Evolutionary conservation across 2,888 invertebrate genomes (phyloP).

Genomic region (Drosophila mercatorum): DNA sequence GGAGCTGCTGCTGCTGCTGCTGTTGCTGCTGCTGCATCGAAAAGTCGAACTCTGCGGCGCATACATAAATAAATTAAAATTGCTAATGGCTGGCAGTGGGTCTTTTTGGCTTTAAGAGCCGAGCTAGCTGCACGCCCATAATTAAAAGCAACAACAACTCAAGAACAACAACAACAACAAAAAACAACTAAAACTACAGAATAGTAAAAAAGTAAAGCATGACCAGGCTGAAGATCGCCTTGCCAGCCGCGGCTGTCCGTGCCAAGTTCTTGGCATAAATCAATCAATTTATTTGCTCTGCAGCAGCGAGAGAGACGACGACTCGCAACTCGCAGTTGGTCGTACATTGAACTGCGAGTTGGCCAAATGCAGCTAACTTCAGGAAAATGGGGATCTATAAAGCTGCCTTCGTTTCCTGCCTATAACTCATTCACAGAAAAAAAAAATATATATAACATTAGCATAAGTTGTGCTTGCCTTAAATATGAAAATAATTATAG

Average conservation of each 20-base stretch:
- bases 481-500: conserved; percentile 58
- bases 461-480: conserved; percentile 56
- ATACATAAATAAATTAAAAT: conserved; percentile 80
- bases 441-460: conserved; percentile 48
- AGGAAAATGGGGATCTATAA: conserved; percentile 13
- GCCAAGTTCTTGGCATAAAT: conserved; percentile 70
- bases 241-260: conserved; percentile 27
- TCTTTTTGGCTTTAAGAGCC: conserved; percentile 46
- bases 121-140: conserved; percentile 64
- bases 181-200: conserved; percentile 39
- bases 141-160: conserved; percentile 68
- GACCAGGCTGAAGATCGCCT: conserved; percentile 41
- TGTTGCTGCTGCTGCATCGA: conserved; percentile 27
- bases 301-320: conserved; percentile 26
- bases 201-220: conserved; percentile 35
- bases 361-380: conserved; percentile 50
- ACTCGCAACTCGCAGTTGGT: conserved; percentile 16
- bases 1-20: conserved; percentile 13
- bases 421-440: conserved; percentile 69
- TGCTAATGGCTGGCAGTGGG: conserved; percentile 67
- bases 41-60: conserved; percentile 57
- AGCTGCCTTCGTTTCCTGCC: conserved; percentile 48
- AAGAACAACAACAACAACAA: conserved; percentile 60
- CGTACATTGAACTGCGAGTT: conserved; percentile 70
- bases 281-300: conserved; percentile 74